phyloP scores from a whole-genome alignment of 2,888 invertebrate genomes.

The Diarsia rubi region DNA sequence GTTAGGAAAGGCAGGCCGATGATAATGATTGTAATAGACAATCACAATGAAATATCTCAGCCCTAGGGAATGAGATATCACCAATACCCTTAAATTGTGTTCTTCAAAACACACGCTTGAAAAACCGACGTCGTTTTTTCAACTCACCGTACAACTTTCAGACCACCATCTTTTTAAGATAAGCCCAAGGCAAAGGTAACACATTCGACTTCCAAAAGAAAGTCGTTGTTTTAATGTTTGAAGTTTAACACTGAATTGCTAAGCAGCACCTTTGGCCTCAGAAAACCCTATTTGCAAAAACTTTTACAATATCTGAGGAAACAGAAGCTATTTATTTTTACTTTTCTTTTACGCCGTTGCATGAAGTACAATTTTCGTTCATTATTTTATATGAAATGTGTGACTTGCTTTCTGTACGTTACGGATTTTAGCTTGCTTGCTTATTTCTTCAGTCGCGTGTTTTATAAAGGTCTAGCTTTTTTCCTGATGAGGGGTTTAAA shows the following conservation, averaged over 20 bases:
- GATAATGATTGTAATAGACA: too few species aligned
- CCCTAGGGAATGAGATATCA: too few species aligned
- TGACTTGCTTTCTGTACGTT: constrained; percentile 17
- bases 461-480: not conserved
- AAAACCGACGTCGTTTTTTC: not conserved
- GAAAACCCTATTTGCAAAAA: constrained; percentile 50
- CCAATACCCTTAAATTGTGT: not conserved
- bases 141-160: not conserved
- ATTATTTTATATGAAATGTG: constrained; percentile 30
- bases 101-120: not conserved
- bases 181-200: constrained; percentile 13
- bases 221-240: constrained; percentile 49
- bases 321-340: constrained; percentile 53
- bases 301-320: constrained; percentile 58
- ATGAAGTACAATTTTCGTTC: constrained; percentile 35
- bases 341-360: constrained; percentile 33
- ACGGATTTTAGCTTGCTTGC: not conserved
- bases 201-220: constrained; percentile 33
- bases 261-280: constrained; percentile 37
- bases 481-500: not conserved
- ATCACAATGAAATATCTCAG: too few species aligned
- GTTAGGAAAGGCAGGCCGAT: too few species aligned
- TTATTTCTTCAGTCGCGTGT: not conserved
- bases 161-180: constrained; percentile 11
- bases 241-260: constrained; percentile 56